Conservation (phyloP, 2,113 vertebrate genomes). For the Takifugu flavidus region DNA sequence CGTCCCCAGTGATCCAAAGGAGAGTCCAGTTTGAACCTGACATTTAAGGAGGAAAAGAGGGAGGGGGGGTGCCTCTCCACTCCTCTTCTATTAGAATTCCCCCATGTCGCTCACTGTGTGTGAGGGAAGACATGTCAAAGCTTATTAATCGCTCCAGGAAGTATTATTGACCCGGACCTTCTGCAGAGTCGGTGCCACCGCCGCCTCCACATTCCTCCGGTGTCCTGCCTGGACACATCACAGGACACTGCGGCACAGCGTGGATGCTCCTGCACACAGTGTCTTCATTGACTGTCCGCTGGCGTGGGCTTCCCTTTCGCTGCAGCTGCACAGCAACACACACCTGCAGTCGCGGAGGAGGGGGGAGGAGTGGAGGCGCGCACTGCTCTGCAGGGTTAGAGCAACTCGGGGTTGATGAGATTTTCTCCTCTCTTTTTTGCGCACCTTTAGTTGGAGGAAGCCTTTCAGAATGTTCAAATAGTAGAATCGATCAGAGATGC, state of each 20-base stretch:
- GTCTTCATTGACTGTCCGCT: constrained; percentile 62
- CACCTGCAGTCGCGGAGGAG: constrained; percentile 58
- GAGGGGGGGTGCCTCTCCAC: constrained; percentile 2
- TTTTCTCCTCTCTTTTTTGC: background rate
- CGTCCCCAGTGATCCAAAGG: too few species aligned
- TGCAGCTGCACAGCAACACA: constrained; percentile 61
- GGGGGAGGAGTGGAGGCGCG: constrained; percentile 11
- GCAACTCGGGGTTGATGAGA: background rate
- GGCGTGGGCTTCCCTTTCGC: constrained; percentile 34
- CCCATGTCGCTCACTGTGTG: constrained; percentile 50
- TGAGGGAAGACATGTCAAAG: constrained; percentile 43
- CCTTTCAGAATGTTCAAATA: constrained; percentile 20
- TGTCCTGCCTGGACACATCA: constrained; percentile 54
- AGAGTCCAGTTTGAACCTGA: constrained; percentile 15
- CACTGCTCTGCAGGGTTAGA: constrained; percentile 4
- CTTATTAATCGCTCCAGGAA: constrained; percentile 69
- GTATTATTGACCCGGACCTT: constrained; percentile 69
- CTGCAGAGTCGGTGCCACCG: constrained; percentile 41
- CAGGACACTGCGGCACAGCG: constrained; percentile 63
- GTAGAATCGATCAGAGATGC: constrained; percentile 21
- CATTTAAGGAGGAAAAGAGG: constrained; percentile 42
- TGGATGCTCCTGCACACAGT: constrained; percentile 52
- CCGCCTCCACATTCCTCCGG: constrained; percentile 54
- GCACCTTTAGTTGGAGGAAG: constrained; percentile 1
- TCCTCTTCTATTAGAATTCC: constrained; percentile 61